Conservation (phyloP, 2,888 invertebrate species). For the Zaprionus lineosus region DNA sequence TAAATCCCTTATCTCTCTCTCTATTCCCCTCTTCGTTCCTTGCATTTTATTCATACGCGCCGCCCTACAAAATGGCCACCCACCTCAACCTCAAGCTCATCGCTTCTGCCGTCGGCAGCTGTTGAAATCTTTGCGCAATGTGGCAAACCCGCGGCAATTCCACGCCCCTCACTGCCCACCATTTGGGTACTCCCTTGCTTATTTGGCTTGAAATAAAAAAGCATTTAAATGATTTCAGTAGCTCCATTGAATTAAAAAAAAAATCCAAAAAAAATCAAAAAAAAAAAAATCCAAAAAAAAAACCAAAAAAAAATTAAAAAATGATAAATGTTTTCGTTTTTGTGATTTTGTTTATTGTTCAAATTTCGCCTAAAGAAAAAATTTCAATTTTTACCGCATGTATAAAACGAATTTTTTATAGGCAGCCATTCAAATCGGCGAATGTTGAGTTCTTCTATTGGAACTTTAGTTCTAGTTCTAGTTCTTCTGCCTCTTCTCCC, state of each 20-base stretch:
- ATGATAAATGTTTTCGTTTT: constrained; percentile 80
- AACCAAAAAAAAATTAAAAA: constrained; percentile 46
- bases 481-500: no score
- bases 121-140: constrained; percentile 77
- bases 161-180: background rate
- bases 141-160: constrained; percentile 12
- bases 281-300: constrained; percentile 37
- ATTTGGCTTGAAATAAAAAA: constrained; percentile 78
- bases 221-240: constrained; percentile 72
- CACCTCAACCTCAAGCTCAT: constrained; percentile 67
- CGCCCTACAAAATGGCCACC: constrained; percentile 70
- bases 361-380: constrained; percentile 73
- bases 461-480: constrained; percentile 21
- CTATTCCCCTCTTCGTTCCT: background rate
- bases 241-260: constrained; percentile 28
- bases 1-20: background rate
- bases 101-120: constrained; percentile 51
- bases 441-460: constrained; percentile 50
- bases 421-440: constrained; percentile 60
- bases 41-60: constrained; percentile 26
- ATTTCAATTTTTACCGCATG: constrained; percentile 72
- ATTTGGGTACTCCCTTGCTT: constrained; percentile 67
- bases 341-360: constrained; percentile 79
- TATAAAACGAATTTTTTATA: constrained; percentile 70
- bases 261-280: background rate